Evolutionary conservation across 2,888 invertebrate species (phyloP).

Genomic region (Pomacea canaliculata): DNA sequence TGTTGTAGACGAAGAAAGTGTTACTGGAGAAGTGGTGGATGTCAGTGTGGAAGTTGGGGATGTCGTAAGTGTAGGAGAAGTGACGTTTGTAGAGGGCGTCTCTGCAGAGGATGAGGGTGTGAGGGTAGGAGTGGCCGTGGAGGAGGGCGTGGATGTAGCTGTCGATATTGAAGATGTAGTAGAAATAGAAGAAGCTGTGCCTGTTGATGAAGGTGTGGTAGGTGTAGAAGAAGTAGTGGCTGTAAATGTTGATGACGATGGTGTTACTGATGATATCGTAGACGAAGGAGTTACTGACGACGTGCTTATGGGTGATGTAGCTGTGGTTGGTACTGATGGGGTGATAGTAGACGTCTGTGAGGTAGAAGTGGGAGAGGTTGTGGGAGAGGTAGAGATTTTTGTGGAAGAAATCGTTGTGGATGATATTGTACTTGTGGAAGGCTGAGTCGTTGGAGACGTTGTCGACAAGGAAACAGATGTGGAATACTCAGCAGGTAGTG

Average conservation of each 20-base stretch:
- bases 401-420: not conserved
- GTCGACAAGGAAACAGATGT: not conserved
- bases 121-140: no score
- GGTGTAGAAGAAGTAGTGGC: not conserved
- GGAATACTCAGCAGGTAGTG: not conserved
- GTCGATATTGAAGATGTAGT: no score
- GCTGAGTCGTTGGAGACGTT: not conserved
- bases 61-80: no score
- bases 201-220: constrained; percentile 1
- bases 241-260: constrained; percentile 5
- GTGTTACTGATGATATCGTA: constrained; percentile 1
- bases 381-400: not conserved
- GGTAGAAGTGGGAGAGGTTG: not conserved
- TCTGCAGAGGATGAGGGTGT: no score
- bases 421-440: not conserved
- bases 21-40: no score
- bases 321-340: no score
- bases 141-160: no score
- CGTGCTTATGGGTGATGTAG: no score
- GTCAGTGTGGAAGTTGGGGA: no score
- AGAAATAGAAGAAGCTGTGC: no score
- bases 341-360: not conserved
- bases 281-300: not conserved
- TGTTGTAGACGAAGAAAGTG: no score
- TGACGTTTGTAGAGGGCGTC: no score